Percentiles rank a stretch among this genome's conserved stretches.
These are phyloP conservation scores for Butorides virescens DNA, from an alignment of 2,113 vertebrate genomes.

Conservation along the genomic window DNA sequence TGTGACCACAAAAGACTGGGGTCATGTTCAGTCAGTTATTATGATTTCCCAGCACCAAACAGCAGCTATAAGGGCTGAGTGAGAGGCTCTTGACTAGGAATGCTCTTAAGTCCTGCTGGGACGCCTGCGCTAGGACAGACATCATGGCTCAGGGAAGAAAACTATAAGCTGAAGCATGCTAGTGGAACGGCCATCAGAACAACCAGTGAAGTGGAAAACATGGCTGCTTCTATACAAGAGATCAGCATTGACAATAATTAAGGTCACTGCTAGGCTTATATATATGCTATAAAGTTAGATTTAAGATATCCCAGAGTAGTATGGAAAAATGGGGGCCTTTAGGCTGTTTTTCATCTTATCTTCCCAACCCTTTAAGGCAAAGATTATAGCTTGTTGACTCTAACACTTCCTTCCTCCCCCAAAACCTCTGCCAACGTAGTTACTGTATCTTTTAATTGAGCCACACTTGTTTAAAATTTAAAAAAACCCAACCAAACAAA, in stretches of 20 bases:
- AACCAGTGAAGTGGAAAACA: fast-evolving
- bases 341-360: neutral
- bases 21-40: neutral
- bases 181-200: neutral
- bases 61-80: neutral
- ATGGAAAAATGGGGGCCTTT: neutral
- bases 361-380: neutral
- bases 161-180: neutral
- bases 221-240: neutral
- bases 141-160: neutral
- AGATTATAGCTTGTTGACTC: neutral
- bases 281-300: neutral
- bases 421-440: neutral
- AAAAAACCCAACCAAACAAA: neutral
- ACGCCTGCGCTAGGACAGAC: neutral
- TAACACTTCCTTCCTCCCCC: neutral
- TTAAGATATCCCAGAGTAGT: neutral
- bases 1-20: neutral
- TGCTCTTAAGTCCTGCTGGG: neutral
- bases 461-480: neutral
- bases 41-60: neutral
- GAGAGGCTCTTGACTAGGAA: neutral
- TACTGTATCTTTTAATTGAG: neutral
- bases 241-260: neutral
- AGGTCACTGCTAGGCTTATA: neutral